Evolutionary conservation across 2,797 vertebrate species (phyloP).

Genomic region (Coendou prehensilis): DNA sequence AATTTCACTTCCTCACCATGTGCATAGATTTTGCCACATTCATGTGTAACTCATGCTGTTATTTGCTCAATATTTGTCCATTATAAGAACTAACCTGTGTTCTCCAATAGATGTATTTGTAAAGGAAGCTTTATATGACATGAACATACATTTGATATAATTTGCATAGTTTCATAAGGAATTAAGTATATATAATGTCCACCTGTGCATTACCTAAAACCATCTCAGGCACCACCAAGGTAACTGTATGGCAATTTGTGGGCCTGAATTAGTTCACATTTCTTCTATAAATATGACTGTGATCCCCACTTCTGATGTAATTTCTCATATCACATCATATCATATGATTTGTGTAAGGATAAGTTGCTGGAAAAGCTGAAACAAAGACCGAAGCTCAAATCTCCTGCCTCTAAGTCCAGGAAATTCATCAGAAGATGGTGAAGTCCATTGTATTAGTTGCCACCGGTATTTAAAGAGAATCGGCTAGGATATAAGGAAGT

Average conservation of each 20-base stretch:
- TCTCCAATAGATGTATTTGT: slow-evolving; percentile 29
- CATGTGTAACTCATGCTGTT: background rate
- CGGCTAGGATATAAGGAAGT: background rate
- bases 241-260: background rate
- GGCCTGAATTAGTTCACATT: background rate
- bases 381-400: background rate
- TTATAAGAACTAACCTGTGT: background rate
- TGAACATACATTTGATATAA: background rate
- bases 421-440: background rate
- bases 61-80: slow-evolving; percentile 2
- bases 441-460: background rate
- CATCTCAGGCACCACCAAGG: background rate
- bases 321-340: slow-evolving; percentile 13
- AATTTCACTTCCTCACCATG: background rate
- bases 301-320: background rate
- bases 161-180: background rate
- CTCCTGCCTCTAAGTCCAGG: background rate
- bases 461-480: background rate
- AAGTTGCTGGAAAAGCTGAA: background rate
- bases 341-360: background rate
- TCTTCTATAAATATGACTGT: slow-evolving; percentile 1
- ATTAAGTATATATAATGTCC: background rate
- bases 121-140: background rate
- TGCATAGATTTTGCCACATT: background rate
- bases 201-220: background rate